phyloP scores from a whole-genome alignment of 2,888 invertebrate genomes.

The Caenorhabditis japonica region DNA sequence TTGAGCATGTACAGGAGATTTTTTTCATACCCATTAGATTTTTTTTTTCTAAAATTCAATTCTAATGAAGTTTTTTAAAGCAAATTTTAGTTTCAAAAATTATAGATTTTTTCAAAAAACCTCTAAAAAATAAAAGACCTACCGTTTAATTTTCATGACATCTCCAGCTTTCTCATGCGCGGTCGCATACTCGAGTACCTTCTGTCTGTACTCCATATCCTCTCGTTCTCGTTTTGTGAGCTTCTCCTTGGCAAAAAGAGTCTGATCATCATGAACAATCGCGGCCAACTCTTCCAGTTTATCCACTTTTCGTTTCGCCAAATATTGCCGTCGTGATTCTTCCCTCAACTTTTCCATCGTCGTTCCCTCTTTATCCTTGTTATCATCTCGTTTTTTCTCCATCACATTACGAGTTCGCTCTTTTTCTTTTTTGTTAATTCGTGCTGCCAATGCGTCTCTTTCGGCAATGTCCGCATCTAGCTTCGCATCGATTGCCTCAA shows the following conservation, averaged over 20 bases:
- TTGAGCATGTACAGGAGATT: too few species aligned
- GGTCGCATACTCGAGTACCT: constrained; percentile 89
- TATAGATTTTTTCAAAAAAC: too few species aligned
- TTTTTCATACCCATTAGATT: too few species aligned
- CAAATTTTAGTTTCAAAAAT: too few species aligned
- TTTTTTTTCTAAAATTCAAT: too few species aligned
- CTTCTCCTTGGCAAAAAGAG: constrained; percentile 90
- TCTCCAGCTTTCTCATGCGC: constrained; percentile 95
- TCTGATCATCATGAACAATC: constrained; percentile 95
- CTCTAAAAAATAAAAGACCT: too few species aligned
- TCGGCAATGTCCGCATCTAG: constrained; percentile 79
- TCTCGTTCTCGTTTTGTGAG: constrained; percentile 88
- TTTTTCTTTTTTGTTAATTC: constrained; percentile 91
- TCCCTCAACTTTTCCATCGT: constrained; percentile 83
- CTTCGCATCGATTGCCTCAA: constrained; percentile 64
- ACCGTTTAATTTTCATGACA: constrained; percentile 91
- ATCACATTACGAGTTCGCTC: constrained; percentile 87
- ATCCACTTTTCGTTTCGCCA: constrained; percentile 95
- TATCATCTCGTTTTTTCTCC: constrained; percentile 73
- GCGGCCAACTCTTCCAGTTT: constrained; percentile 94
- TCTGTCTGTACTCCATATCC: constrained; percentile 91
- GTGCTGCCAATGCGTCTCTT: constrained; percentile 91
- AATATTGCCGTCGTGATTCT: constrained; percentile 91
- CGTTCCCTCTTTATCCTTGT: constrained; percentile 52
- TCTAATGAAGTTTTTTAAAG: background rate